These are phyloP conservation scores for Anthopleura xanthogrammica DNA, from an alignment of 92 coral and sea anemone genomes.

Conservation along the genomic window DNA sequence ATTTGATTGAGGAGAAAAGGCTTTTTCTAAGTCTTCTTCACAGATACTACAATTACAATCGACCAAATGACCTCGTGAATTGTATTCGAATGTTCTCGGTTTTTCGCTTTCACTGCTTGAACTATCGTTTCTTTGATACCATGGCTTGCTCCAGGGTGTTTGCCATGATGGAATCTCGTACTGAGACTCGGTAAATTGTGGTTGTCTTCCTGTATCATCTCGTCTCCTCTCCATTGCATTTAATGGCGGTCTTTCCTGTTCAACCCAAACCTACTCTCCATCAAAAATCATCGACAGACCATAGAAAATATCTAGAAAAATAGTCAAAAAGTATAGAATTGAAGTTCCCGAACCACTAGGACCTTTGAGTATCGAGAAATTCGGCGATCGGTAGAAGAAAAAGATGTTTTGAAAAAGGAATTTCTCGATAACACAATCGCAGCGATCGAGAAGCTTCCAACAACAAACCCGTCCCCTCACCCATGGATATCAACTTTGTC, in stretches of 20 bases:
- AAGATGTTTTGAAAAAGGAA: background rate
- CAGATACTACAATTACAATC: conserved; percentile 73
- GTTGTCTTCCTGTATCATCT: conserved; percentile 42
- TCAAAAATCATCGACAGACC: background rate
- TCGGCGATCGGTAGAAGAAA: background rate
- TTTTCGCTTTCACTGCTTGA: conserved; percentile 28
- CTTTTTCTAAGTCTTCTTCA: conserved; percentile 80
- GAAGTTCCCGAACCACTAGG: background rate
- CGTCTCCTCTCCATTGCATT: conserved; percentile 17
- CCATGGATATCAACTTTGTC: background rate
- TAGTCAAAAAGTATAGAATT: background rate
- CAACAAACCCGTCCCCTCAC: background rate
- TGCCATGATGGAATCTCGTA: conserved; percentile 94
- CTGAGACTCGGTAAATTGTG: conserved; percentile 64
- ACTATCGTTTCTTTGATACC: conserved; percentile 68
- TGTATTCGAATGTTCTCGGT: conserved; percentile 45
- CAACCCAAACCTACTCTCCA: background rate
- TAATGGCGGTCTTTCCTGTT: background rate
- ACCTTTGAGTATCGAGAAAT: background rate
- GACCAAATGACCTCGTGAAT: conserved; percentile 60
- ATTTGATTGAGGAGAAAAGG: conserved; percentile 63
- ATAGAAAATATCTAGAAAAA: background rate
- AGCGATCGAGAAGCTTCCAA: background rate
- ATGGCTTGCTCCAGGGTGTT: conserved; percentile 79
- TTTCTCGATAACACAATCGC: background rate